These are phyloP conservation scores for Tolmerus cingulatus DNA, from an alignment of 2,888 invertebrate species.

Conservation along the genomic window DNA sequence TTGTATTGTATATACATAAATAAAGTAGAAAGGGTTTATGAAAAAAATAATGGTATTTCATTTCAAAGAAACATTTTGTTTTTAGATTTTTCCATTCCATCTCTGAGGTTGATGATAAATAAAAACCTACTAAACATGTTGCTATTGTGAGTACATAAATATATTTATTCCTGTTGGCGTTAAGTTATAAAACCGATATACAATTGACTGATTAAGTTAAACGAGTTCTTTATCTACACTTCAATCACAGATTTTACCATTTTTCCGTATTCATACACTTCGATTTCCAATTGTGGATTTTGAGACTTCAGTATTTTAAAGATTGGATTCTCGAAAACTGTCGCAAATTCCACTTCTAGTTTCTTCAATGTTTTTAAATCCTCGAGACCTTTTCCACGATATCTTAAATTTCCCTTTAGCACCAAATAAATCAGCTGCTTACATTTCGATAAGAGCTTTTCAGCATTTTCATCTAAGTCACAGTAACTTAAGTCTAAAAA, in stretches of 20 bases:
- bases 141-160: neutral
- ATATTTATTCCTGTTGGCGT: neutral
- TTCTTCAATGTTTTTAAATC: neutral
- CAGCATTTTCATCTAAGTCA: neutral
- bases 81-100: too few relatives aligned
- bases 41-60: neutral
- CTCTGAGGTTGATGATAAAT: neutral
- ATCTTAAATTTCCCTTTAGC: neutral
- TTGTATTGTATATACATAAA: neutral
- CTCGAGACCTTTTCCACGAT: neutral
- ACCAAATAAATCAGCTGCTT: neutral
- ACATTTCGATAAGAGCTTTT: neutral
- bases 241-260: constrained; percentile 11
- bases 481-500: constrained; percentile 6
- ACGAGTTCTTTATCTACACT: neutral
- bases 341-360: neutral
- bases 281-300: constrained; percentile 1
- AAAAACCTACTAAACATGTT: neutral
- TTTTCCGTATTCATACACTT: constrained; percentile 7
- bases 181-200: neutral
- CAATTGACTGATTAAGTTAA: neutral
- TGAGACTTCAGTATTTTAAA: neutral
- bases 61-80: neutral
- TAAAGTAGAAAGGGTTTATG: constrained; percentile 36
- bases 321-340: constrained; percentile 7